Evolutionary conservation across 2,888 invertebrate genomes (phyloP).

Genomic region (Ochropacha duplaris): DNA sequence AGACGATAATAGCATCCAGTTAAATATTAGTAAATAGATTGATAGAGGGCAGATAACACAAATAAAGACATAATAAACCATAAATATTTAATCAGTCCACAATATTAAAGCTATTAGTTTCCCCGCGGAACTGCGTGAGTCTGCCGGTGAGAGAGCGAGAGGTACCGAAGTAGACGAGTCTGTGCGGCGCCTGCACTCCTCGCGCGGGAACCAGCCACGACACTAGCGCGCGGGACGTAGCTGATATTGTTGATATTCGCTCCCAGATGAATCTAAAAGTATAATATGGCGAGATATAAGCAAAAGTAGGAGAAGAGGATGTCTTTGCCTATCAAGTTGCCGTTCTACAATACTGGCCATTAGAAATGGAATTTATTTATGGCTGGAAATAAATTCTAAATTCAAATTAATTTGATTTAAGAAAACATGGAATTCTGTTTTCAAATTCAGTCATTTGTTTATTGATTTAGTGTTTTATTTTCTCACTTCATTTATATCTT

Average conservation of each 20-base stretch:
- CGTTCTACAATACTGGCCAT: no score
- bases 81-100: slow-evolving; percentile 13
- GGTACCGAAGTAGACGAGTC: slow-evolving; percentile 91
- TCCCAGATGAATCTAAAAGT: slow-evolving; percentile 94
- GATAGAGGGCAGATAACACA: not conserved
- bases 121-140: slow-evolving; percentile 85
- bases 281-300: no score
- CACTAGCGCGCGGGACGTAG: slow-evolving; percentile 89
- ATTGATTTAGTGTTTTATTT: no score
- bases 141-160: slow-evolving; percentile 85
- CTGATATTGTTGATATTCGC: slow-evolving; percentile 85
- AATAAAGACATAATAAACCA: not conserved
- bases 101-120: slow-evolving; percentile 75
- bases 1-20: no score
- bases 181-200: slow-evolving; percentile 87
- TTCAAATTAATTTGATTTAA: no score
- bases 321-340: no score
- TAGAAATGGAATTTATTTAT: no score
- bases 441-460: no score
- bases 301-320: no score
- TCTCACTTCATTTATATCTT: no score
- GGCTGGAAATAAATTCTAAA: no score
- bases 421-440: no score
- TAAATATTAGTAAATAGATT: not conserved
- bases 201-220: slow-evolving; percentile 87